phyloP scores from a whole-genome alignment of 1,140 invertebrate species.

The Drosophila bifasciata region DNA sequence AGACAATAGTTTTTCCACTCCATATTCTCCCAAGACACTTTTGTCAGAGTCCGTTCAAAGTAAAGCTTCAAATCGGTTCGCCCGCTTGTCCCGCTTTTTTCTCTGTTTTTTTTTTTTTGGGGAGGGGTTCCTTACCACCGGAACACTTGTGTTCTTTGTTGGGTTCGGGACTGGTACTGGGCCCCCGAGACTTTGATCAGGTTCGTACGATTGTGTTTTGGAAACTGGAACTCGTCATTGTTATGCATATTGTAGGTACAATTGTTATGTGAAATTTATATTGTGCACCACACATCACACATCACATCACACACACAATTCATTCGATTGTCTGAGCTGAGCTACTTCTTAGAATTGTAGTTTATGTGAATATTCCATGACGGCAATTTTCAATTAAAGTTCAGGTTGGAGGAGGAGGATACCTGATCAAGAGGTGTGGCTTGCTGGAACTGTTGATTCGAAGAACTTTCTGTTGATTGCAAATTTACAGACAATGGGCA shows the following conservation, averaged over 20 bases:
- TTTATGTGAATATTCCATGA: constrained; percentile 74
- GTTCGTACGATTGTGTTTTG: constrained; percentile 33
- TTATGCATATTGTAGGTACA: constrained; percentile 76
- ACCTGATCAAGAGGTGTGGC: constrained; percentile 52
- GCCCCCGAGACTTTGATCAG: constrained; percentile 29
- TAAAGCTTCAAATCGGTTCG: constrained; percentile 20
- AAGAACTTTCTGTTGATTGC: constrained; percentile 30
- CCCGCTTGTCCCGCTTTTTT: too few species aligned
- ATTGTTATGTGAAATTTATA: constrained; percentile 74
- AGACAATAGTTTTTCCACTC: constrained; percentile 70
- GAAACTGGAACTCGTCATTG: constrained; percentile 72
- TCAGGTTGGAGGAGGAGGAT: constrained; percentile 6
- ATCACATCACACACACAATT: constrained; percentile 42
- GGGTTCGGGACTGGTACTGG: background rate
- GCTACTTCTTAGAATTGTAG: constrained; percentile 69
- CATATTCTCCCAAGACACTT: constrained; percentile 48
- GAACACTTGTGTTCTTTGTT: constrained; percentile 69
- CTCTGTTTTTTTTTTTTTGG: constrained; percentile 16
- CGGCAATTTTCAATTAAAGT: constrained; percentile 76
- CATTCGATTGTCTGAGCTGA: constrained; percentile 67
- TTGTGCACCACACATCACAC: constrained; percentile 27
- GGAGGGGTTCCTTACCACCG: too few species aligned
- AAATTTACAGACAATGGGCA: background rate
- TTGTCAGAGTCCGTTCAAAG: constrained; percentile 13
- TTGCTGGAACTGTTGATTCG: constrained; percentile 26